Evolutionary conservation across 2,797 vertebrate species (phyloP), one percentile per base, ranked within the genome.

Genomic region (Liparis tanakae): DNA sequence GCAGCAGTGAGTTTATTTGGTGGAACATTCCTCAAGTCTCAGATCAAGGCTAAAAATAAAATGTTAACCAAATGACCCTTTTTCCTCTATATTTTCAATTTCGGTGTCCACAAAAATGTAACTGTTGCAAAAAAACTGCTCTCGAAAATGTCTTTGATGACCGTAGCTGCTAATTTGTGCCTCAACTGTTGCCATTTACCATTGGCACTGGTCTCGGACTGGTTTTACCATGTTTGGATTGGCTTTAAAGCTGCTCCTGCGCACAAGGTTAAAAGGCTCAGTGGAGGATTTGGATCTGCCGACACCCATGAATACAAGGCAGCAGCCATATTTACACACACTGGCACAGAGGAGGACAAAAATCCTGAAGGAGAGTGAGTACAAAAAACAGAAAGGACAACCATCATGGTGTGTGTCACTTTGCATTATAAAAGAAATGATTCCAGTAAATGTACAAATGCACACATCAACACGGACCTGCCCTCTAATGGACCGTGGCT

Each of bases 371-470:
- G 37, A 25, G 67, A 82, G 56, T 56, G 54, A 82, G 79, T 63
- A 65, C 79, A 82, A 79, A 77, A 67, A 43, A 79, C 30, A 94
- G 85, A 95, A 92, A 94, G 92, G 93, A 95, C 93, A 92, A 92
- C 94, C 93, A 94, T 96, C 95, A 96, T 96, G 96, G 94, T 95
- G 92, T 94, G 95, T 96, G 96, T 96, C 96, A 95, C 93, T 95
- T 95, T 93, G 92, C 89, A 96, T 96, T 96, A 96, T 91, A 91
- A 93, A 90, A 84, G 88, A 95, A 96, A 96, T 95, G 87, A 96
- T 95, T 96, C 93, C 93, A 93, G 46, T 46, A 72, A 83, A 80
- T 51, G 64, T 71, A 78, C 55, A 77, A 60, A 63, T 58, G 76
- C 20, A 91, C 89, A 92, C 91, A 90, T 91, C 90, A 90, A 94